A percentile compares a stretch with the other conserved stretches of the same genome.
Conservation (phyloP, 2,888 invertebrate species). For the Malthinus seriepunctatus region DNA sequence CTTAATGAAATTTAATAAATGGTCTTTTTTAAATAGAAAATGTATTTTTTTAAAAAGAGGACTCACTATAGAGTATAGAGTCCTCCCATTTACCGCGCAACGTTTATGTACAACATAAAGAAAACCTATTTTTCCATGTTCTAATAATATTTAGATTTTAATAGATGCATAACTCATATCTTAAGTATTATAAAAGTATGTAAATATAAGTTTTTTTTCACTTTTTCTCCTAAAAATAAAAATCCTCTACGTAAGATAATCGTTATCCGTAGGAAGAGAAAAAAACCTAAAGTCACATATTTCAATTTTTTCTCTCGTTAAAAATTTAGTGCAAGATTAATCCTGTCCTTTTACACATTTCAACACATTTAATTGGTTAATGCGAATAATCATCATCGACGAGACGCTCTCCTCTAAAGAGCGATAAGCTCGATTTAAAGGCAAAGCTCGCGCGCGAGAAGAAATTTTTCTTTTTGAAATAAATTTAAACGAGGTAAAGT, state of each 20-base stretch:
- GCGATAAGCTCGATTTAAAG: slow-evolving; percentile 23
- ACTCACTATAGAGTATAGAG: no score
- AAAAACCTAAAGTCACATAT: slow-evolving; percentile 13
- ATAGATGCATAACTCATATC: no score
- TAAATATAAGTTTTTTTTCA: slow-evolving; percentile 3
- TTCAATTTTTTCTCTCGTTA: slow-evolving; percentile 25
- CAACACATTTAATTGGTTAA: slow-evolving; percentile 35
- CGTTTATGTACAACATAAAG: no score
- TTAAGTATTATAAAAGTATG: background rate
- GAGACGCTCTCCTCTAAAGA: slow-evolving; percentile 17
- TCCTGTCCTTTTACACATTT: slow-evolving; percentile 29
- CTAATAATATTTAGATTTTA: no score
- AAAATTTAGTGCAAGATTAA: slow-evolving; percentile 32
- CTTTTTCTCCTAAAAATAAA: slow-evolving; percentile 5
- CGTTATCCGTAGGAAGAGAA: slow-evolving; percentile 12
- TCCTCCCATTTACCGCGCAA: no score
- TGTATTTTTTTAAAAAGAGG: no score
- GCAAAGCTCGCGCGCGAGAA: slow-evolving; percentile 6
- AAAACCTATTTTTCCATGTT: no score
- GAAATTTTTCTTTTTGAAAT: background rate
- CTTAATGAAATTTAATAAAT: no score
- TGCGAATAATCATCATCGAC: slow-evolving; percentile 12
- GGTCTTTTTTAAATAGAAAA: no score
- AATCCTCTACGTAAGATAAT: slow-evolving; percentile 6
- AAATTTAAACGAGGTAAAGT: slow-evolving; percentile 8